Base-by-base conservation (phyloP, 2,113 vertebrate species). In the Hoplias malabaricus region DNA sequence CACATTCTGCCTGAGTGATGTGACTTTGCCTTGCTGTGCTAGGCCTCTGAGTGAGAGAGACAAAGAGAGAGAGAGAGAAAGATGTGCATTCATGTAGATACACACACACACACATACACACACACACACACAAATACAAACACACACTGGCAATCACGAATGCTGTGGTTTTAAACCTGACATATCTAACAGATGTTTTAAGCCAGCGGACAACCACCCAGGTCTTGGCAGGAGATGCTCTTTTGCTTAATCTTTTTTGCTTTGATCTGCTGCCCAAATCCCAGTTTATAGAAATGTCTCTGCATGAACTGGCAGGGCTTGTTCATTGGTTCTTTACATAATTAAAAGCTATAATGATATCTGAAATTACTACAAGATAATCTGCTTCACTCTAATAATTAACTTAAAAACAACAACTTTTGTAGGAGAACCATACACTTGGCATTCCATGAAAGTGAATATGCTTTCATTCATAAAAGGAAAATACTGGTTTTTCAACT, bases 1-100 rank as follows among this genome's bases (percentile, higher is more conserved):
- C 31, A n/a, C 10, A 36, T 2, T 31, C 31, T 36, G 27, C 27
- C 29, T 19, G 57, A 33, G 16, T 33, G 59, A 53, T 36, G 12
- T 63, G 59, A 74, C 42, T 46, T 16, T 74, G 31, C 54, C 25
- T 3, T 31, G 38, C 27, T 74, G 57, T 74, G 19, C 59, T 48
- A 16, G 14, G 19, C 33, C 21, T 25, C 4, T 38, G n/a, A 23
- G n/a, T 33, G 31, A 71, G 48, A 56, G 21, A 11, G 42, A 57
- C 13, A 19, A n/a, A 40, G 50, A 70, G 33, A 31, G 33, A 56
- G 11, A 57, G 12, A 69, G 38, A 69, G 66, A 2, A 33, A 27
- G 23, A 46, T 43, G n/a, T 5, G 9, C 36, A 69, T 1, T 19
- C 59, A 34, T 2, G 34, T 14, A 61, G 12, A 61, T 11, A 61